Base-by-base conservation (phyloP, 2,113 vertebrate species). In the Anolis carolinensis region DNA sequence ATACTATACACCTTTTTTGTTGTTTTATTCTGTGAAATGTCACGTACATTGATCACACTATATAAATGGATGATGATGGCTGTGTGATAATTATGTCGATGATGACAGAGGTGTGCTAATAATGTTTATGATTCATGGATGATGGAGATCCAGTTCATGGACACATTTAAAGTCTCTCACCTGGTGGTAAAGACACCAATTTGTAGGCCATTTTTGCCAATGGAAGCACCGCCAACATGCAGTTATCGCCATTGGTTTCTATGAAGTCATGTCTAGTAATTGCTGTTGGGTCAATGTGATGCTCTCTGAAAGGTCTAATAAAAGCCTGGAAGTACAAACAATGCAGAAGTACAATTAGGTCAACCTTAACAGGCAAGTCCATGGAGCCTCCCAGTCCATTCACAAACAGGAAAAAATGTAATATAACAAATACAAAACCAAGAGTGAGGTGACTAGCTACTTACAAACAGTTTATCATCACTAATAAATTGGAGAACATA, bases 221-320 rank as follows among this genome's bases (percentile, higher is more conserved):
- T 0, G 98, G 99, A 88, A 98, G 85, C 36, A 99, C 93, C 0
- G 98, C 99, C 93, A 99, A 93, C 96, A 99, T 98, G 95, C 99
- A 99, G 95, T 99, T 99, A 95, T 99, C 99, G 23, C 99, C 99
- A 3, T 99, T 99, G 89, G 99, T 99, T 95, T 99, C 99, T 39
- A 99, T 98, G 94, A 99, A 99, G 95, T 99, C 99, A 10, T 99
- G 99, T 11, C 98, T 97, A 1, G 99, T 99, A 89, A 99, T 99
- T 87, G 98, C 99, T 36, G 99, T 99, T 80, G 99, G 99, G 95
- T 99, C 99, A 32, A 99, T 99, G 89, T 99, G 99, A 94, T 99
- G 99, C 87, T 99, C 99, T 92, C 99, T 96, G 89, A 99, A 99
- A 0, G 99, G 98, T 84, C 99, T 96, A 94, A 99, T 99, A 91